Percentiles rank a stretch among this genome's conserved stretches.
Conservation (phyloP, 2,888 invertebrate genomes). For the Empis stercorea region DNA sequence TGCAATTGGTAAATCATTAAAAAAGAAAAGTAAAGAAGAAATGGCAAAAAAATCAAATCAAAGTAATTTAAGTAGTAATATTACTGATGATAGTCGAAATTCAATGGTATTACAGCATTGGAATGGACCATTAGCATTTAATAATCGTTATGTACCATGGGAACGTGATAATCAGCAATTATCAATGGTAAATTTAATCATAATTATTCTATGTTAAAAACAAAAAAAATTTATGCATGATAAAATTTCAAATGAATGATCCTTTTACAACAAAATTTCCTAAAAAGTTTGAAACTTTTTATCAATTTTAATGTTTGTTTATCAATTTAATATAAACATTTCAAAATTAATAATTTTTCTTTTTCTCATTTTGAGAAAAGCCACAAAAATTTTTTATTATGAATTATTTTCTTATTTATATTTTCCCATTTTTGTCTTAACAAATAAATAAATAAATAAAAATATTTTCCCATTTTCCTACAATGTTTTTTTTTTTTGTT, state of each 20-base stretch:
- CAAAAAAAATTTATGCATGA: neutral
- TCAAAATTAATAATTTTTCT: too few species aligned
- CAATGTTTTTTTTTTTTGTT: too few species aligned
- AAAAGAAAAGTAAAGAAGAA: constrained; percentile 51
- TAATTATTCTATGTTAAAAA: constrained; percentile 6
- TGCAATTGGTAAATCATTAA: constrained; percentile 45
- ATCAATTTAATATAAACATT: too few species aligned
- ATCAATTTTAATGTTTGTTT: too few species aligned
- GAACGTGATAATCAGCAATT: constrained; percentile 43
- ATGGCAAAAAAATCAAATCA: constrained; percentile 47
- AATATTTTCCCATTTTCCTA: too few species aligned
- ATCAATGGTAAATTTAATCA: constrained; percentile 27
- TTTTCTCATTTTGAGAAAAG: too few species aligned
- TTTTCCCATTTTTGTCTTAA: too few species aligned
- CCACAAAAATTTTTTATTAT: too few species aligned
- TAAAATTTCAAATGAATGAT: neutral
- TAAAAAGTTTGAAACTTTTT: too few species aligned
- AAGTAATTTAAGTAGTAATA: constrained; percentile 28
- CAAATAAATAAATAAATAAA: too few species aligned
- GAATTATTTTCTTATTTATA: too few species aligned
- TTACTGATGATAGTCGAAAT: constrained; percentile 32
- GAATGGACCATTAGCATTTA: constrained; percentile 66
- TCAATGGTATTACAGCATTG: constrained; percentile 60
- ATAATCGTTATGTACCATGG: constrained; percentile 76
- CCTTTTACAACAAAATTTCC: too few species aligned